Evolutionary conservation across 2,113 vertebrate species (phyloP).

Genomic region (Lethenteron camtschaticum): DNA sequence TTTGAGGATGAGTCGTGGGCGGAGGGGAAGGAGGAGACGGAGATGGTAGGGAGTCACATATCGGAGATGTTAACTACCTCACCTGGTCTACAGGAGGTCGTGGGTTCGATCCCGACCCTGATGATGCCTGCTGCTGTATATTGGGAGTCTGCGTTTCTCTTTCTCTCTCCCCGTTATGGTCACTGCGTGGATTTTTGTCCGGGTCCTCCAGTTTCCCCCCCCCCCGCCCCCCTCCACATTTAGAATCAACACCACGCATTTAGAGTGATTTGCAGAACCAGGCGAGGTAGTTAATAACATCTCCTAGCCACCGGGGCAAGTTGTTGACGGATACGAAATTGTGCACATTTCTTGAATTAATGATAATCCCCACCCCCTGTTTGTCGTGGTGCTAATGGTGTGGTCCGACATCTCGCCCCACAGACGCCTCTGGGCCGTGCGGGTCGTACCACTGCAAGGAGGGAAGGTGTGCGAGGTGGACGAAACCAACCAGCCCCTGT

Average conservation of each 20-base stretch:
- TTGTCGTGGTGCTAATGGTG: background rate
- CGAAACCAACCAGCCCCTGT: conserved; percentile 72
- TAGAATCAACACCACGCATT: background rate
- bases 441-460: conserved; percentile 92
- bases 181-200: too few species aligned
- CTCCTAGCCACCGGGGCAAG: background rate
- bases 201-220: too few species aligned
- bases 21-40: too few species aligned
- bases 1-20: too few species aligned
- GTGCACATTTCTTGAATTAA: background rate
- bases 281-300: background rate
- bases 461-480: conserved; percentile 82
- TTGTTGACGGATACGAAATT: background rate
- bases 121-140: too few species aligned
- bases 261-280: background rate
- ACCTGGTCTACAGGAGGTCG: too few species aligned
- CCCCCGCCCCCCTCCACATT: too few species aligned
- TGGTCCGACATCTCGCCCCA: conserved; percentile 5
- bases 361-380: background rate
- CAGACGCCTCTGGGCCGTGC: conserved; percentile 42
- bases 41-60: too few species aligned
- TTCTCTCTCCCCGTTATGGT: too few species aligned
- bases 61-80: too few species aligned
- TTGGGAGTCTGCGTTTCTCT: too few species aligned
- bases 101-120: too few species aligned